A percentile compares a stretch with the other conserved stretches of the same genome.
These are phyloP conservation scores for Lipophrys pholis DNA, from an alignment of 2,113 vertebrate genomes.

Conservation along the genomic window DNA sequence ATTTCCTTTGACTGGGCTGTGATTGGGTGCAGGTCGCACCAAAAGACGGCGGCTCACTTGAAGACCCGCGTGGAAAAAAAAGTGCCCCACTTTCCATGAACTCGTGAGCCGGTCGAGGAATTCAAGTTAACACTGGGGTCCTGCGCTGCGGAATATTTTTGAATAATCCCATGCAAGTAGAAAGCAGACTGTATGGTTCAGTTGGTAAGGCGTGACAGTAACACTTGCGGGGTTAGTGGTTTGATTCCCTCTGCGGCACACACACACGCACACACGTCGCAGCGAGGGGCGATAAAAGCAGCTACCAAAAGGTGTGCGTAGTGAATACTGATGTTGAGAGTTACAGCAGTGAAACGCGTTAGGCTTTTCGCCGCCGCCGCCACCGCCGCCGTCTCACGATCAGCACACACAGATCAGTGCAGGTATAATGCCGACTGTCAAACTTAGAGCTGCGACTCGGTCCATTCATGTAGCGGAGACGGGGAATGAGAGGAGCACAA, in stretches of 20 bases:
- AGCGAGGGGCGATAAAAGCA: conserved; percentile 42
- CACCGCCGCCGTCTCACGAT: conserved; percentile 23
- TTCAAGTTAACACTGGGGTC: conserved; percentile 34
- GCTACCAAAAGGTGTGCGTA: conserved; percentile 20
- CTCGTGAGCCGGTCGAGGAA: conserved; percentile 47
- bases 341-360: conserved; percentile 23
- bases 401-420: conserved; percentile 36
- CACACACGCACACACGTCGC: conserved; percentile 9
- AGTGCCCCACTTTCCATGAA: conserved; percentile 53
- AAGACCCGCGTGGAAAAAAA: conserved; percentile 38
- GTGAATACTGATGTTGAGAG: conserved; percentile 36
- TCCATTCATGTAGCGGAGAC: conserved; percentile 29
- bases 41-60: conserved; percentile 36
- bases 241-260: conserved; percentile 55
- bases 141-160: conserved; percentile 59
- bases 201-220: conserved; percentile 56
- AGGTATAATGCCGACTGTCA: conserved; percentile 39
- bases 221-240: conserved; percentile 54
- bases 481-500: conserved; percentile 29
- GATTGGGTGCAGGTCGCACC: conserved; percentile 38
- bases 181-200: conserved; percentile 38
- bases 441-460: conserved; percentile 30
- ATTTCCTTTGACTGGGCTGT: conserved; percentile 42
- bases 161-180: conserved; percentile 59
- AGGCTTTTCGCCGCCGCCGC: conserved; percentile 40